Base-by-base conservation (phyloP, 2,797 vertebrate species). In the Chiloscyllium punctatum region DNA sequence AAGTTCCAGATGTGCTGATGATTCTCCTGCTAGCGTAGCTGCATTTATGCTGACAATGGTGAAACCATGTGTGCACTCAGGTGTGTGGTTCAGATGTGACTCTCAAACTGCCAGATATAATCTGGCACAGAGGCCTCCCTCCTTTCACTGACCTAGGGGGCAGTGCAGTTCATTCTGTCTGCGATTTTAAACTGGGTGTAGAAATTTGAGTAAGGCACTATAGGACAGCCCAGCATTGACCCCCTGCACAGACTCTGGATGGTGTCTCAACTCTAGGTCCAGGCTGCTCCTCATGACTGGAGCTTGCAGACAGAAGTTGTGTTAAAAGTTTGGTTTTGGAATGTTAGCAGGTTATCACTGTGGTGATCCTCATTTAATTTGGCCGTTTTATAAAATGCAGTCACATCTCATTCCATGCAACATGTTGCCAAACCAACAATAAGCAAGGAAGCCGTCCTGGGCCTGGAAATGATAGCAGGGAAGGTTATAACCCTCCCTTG, bases 351-450 rank as follows among this genome's bases (percentile, higher is more conserved):
- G 90, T 69, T 92, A 92, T 92, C 90, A 92, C 90, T 69, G 90
- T 92, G 90, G 66, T 92, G 90, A 69, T 92, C 66, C 37, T 66
- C 88, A 91, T 92, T 92, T 92, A 37, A 92, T 92, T 92, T 92
- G 90, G 66, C 21, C 37, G 25, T 92, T 92, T 42, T 68, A 69
- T 92, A 68, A 91, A 66, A 91, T 68, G 33, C 33, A 66, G 87
- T 90, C 87, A 62, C 15, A 90, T 91, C 88, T 91, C 37, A 16
- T 91, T 66, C 88, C 66, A 91, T 91, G 88, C 88, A 91, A 91
- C 33, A 62, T 57, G 4, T 90, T 90, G 57, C 87, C 57, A 23
- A 0, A 7, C n/a, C n/a, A 27, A 27, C 66, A 42, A 42, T 92
- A 69, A 92, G 62, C 62, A 69, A 37, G 33, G 66, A 62, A 90